Evolutionary conservation across 2,888 invertebrate genomes (phyloP).

Genomic region (Rapana venosa): DNA sequence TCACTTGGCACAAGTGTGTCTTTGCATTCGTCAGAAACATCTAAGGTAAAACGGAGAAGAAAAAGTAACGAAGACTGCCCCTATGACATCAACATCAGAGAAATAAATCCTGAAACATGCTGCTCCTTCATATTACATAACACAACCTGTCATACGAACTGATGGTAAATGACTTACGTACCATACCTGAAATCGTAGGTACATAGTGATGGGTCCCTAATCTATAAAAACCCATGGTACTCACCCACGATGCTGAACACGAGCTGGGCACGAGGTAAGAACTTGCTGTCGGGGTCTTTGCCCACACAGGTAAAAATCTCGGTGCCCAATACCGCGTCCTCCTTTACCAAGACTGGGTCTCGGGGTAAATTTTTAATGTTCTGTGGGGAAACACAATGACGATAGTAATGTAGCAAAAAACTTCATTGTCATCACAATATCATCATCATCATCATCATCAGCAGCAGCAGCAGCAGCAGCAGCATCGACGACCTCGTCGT

Average conservation of each 20-base stretch:
- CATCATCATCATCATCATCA: constrained; percentile 25
- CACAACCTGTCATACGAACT: no score
- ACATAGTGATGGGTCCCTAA: no score
- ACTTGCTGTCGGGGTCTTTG: neutral
- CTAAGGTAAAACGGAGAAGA: no score
- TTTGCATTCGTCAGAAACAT: no score
- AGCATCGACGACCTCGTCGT: constrained; percentile 17
- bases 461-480: constrained; percentile 11
- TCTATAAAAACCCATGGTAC: neutral
- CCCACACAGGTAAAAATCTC: constrained; percentile 12
- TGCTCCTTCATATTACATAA: no score
- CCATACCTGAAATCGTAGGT: no score
- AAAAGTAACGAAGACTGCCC: no score
- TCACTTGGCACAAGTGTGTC: no score
- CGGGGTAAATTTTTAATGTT: constrained; percentile 7
- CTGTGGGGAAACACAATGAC: neutral
- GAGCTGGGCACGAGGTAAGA: constrained; percentile 8
- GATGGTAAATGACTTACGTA: no score
- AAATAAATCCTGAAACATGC: no score
- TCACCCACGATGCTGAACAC: neutral
- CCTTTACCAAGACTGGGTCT: neutral
- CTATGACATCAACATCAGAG: no score
- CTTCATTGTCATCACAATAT: neutral
- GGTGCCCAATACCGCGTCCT: neutral
- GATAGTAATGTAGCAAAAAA: neutral